A percentile compares a stretch with the other conserved stretches of the same genome.
These are phyloP conservation scores for Scopus umbretta DNA, from an alignment of 2,113 vertebrate species.

Conservation along the genomic window DNA sequence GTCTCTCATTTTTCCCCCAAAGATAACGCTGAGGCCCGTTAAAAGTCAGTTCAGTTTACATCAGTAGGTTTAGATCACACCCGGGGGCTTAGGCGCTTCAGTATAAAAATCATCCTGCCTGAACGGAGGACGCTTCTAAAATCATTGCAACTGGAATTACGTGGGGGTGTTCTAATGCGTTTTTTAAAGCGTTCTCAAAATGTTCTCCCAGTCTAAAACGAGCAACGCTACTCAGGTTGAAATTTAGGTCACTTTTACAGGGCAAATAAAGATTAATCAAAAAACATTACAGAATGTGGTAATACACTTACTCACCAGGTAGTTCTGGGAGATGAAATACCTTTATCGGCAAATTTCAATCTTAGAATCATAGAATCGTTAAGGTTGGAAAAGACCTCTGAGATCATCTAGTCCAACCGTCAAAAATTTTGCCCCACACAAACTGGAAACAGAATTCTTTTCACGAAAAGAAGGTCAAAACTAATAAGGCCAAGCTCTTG, in stretches of 20 bases:
- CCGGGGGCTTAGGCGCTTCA: not conserved
- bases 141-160: not conserved
- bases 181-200: not conserved
- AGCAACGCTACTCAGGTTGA: not conserved
- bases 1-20: not conserved
- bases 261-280: not conserved
- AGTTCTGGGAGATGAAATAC: not conserved
- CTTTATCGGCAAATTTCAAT: not conserved
- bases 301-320: not conserved
- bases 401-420: too few relatives aligned
- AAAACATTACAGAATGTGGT: not conserved
- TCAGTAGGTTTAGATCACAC: not conserved
- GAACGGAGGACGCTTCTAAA: not conserved
- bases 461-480: not conserved
- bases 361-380: too few relatives aligned
- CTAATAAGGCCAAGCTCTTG: not conserved
- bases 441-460: not conserved
- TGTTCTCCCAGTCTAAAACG: not conserved
- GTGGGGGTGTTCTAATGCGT: accelerated
- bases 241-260: not conserved
- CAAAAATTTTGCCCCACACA: not conserved
- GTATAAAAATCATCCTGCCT: not conserved
- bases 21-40: not conserved
- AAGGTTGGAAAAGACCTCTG: too few relatives aligned
- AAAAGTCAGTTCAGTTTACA: constrained; percentile 7